Evolutionary conservation across 2,888 invertebrate species (phyloP).

Genomic region (Cosmorhoe ocellata): DNA sequence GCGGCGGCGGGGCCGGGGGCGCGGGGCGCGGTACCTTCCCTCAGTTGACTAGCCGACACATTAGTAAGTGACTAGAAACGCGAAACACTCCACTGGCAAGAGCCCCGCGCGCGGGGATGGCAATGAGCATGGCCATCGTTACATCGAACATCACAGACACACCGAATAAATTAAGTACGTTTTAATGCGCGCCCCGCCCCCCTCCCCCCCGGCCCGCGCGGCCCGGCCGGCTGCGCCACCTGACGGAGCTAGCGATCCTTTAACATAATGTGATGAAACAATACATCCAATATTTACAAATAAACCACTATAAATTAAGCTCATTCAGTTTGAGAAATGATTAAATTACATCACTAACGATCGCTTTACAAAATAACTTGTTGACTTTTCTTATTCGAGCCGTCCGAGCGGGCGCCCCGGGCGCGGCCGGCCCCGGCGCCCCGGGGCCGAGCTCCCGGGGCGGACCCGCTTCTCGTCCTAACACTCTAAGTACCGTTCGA

Average conservation of each 20-base stretch:
- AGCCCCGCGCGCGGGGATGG: constrained; percentile 42
- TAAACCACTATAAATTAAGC: constrained; percentile 73
- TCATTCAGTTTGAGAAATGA: constrained; percentile 66
- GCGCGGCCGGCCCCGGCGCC: too few relatives aligned
- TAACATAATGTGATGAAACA: constrained; percentile 32
- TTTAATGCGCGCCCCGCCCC: constrained; percentile 13
- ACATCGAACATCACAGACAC: constrained; percentile 53
- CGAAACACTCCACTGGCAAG: constrained; percentile 75
- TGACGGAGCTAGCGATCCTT: constrained; percentile 47
- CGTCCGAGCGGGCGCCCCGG: background rate
- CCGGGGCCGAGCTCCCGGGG: background rate
- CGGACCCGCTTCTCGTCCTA: background rate
- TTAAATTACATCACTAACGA: constrained; percentile 66
- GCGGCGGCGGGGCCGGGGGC: constrained; percentile 25
- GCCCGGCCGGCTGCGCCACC: constrained; percentile 13
- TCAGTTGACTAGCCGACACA: constrained; percentile 76
- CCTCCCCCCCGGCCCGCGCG: constrained; percentile 24
- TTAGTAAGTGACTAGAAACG: constrained; percentile 77
- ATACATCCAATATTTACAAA: constrained; percentile 79
- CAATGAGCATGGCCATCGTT: constrained; percentile 47
- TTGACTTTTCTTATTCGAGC: constrained; percentile 25
- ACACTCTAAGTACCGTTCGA: constrained; percentile 4
- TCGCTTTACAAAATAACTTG: constrained; percentile 48
- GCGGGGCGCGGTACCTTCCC: constrained; percentile 23
- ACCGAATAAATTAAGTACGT: constrained; percentile 52